Evolutionary conservation across 2,888 invertebrate species (phyloP).

Genomic region (Eupithecia vulgata): DNA sequence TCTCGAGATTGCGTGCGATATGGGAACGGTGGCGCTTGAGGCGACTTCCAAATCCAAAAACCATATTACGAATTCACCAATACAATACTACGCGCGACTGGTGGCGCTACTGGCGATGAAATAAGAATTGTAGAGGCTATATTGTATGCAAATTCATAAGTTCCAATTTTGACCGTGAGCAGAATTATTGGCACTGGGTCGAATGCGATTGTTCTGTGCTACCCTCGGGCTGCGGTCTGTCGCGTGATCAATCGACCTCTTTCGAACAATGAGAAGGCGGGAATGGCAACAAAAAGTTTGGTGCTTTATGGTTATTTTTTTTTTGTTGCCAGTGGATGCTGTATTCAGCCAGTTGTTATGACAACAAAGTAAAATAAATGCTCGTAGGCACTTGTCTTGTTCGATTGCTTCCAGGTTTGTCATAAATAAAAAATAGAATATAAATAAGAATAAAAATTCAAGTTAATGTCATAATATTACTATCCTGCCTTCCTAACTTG

Average conservation of each 20-base stretch:
- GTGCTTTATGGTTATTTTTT: constrained; percentile 37
- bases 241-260: constrained; percentile 62
- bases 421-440: no score
- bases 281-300: constrained; percentile 41
- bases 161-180: constrained; percentile 33
- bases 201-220: constrained; percentile 46
- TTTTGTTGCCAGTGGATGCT: constrained; percentile 7
- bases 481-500: no score
- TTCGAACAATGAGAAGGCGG: constrained; percentile 53
- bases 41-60: constrained; percentile 70
- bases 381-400: background rate
- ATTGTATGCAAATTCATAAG: constrained; percentile 18
- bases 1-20: constrained; percentile 70
- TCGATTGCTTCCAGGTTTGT: no score
- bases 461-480: no score
- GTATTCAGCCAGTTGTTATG: constrained; percentile 5
- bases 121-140: constrained; percentile 3
- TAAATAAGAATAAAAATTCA: no score
- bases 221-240: constrained; percentile 55
- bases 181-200: constrained; percentile 21
- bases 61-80: constrained; percentile 39
- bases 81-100: background rate
- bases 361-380: background rate
- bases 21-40: constrained; percentile 61
- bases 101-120: constrained; percentile 21